phyloP scores from a whole-genome alignment of 2,113 vertebrate genomes.

The Mobula hypostoma region DNA sequence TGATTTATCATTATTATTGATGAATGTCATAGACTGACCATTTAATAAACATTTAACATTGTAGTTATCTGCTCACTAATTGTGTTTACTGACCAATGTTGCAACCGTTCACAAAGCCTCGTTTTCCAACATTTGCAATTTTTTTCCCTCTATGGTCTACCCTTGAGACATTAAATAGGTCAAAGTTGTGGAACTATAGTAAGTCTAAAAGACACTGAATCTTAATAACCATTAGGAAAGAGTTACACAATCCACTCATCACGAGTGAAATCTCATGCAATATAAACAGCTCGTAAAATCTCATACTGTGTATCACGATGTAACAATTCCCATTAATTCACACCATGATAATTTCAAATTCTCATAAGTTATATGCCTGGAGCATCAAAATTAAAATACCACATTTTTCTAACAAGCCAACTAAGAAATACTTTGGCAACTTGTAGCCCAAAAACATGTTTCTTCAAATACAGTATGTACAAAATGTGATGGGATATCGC shows the following conservation, averaged over 20 bases:
- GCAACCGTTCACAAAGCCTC: too few relatives aligned
- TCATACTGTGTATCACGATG: neutral
- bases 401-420: conserved; percentile 7
- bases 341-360: conserved; percentile 2
- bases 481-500: conserved; percentile 2
- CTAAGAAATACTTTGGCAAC: conserved; percentile 9
- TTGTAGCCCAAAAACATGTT: neutral
- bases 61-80: too few relatives aligned
- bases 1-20: neutral
- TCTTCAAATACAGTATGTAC: conserved; percentile 28
- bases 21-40: neutral
- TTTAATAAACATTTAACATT: too few relatives aligned
- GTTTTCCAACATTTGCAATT: too few relatives aligned
- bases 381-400: conserved; percentile 28
- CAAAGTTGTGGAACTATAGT: neutral
- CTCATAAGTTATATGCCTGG: conserved; percentile 19
- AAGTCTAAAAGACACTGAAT: neutral
- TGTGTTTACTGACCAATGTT: too few relatives aligned
- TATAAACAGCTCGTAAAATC: neutral
- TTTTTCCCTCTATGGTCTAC: too few relatives aligned
- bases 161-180: neutral
- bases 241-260: neutral
- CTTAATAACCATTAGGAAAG: neutral
- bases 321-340: neutral
- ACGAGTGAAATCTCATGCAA: neutral